These are phyloP conservation scores for Plusia festucae DNA, from an alignment of 2,888 invertebrate species.

Conservation along the genomic window DNA sequence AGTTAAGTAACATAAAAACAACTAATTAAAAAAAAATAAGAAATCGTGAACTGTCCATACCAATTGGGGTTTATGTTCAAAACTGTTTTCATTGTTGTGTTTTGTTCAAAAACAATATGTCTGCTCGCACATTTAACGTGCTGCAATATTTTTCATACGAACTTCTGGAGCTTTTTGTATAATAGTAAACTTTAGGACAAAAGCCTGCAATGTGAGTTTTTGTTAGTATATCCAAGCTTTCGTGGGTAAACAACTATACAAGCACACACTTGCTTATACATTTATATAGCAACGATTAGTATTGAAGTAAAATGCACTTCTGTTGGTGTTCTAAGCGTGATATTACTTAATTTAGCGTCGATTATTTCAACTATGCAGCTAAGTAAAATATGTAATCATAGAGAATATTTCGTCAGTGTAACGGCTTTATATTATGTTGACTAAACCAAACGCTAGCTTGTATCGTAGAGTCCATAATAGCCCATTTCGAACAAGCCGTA, in stretches of 20 bases:
- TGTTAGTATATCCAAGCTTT: neutral
- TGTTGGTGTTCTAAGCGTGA: too few species aligned
- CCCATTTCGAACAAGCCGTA: conserved; percentile 7
- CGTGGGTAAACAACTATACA: conserved; percentile 1
- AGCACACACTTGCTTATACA: too few species aligned
- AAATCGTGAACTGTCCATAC: neutral
- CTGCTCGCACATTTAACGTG: neutral
- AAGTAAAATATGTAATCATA: too few species aligned
- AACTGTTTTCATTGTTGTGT: neutral
- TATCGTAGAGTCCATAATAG: conserved; percentile 7
- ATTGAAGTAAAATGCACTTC: too few species aligned
- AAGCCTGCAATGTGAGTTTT: neutral
- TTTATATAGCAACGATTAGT: too few species aligned
- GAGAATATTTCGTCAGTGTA: too few species aligned
- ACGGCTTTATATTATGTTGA: neutral
- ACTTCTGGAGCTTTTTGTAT: neutral
- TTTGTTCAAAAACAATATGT: neutral
- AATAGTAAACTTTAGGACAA: neutral
- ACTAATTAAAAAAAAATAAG: too few species aligned
- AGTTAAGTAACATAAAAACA: too few species aligned
- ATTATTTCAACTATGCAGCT: too few species aligned
- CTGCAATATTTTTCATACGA: neutral
- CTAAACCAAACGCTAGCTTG: neutral
- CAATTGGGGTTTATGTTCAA: neutral
- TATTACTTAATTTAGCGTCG: too few species aligned